Evolutionary conservation across 2,888 invertebrate genomes (phyloP).

Genomic region (Acheta domesticus): DNA sequence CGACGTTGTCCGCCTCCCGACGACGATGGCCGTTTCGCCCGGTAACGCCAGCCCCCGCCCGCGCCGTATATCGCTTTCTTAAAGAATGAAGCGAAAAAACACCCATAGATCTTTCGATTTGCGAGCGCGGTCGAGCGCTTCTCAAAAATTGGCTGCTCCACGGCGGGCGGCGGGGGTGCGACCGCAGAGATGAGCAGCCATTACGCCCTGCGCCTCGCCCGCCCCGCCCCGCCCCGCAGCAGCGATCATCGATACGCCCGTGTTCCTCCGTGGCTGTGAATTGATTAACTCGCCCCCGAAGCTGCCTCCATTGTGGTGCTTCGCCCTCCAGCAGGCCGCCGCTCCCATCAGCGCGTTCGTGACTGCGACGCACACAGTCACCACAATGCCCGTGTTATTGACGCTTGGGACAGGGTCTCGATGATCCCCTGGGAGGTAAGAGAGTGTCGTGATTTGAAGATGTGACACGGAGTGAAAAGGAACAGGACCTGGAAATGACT

Average conservation of each 20-base stretch:
- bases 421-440: too few relatives aligned
- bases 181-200: background rate
- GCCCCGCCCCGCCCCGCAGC: background rate
- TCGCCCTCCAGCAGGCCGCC: background rate
- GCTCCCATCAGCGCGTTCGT: background rate
- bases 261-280: background rate
- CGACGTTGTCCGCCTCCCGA: background rate
- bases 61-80: constrained; percentile 18
- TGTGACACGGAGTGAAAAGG: too few relatives aligned
- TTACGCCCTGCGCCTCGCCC: background rate
- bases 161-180: background rate
- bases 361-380: background rate
- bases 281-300: background rate
- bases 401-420: too few relatives aligned
- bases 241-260: too few relatives aligned
- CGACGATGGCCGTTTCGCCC: too few relatives aligned
- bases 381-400: too few relatives aligned
- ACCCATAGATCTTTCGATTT: constrained; percentile 18
- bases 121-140: background rate
- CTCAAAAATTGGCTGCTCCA: background rate
- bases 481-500: too few relatives aligned
- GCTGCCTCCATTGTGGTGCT: background rate
- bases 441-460: too few relatives aligned
- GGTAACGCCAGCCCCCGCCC: background rate
- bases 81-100: constrained; percentile 9